Base-by-base conservation (phyloP, 2,113 vertebrate species). In the Datnioides undecimradiatus region DNA sequence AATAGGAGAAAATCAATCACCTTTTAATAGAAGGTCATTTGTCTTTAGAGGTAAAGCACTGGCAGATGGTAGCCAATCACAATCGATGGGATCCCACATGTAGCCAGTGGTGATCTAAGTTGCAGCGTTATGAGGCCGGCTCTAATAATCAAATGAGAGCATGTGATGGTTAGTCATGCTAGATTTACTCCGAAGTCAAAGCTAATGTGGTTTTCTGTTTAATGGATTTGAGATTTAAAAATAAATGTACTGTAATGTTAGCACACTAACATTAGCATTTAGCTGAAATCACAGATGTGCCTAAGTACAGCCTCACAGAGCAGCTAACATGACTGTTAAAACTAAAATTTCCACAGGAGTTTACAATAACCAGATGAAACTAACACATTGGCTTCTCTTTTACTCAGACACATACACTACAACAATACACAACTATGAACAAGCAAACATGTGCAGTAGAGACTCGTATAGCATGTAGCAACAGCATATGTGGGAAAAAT, bases 1-100 rank as follows among this genome's bases (percentile, higher is more conserved):
- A 80, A 85, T 54, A 84, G 85, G 88, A 84, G 80, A 86, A 90
- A 91, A 93, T 90, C 90, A 87, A 90, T 93, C 76, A 87, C 79
- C 65, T 88, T 82, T 84, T 86, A 90, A 89, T 87, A 87, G 80
- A 88, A 84, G 82, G 87, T 87, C 64, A 92, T 92, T 92, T 87
- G 59, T 93, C 90, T 89, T 78, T 72, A 68, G 80, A 62, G 66
- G 72, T 73, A 88, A 77, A 78, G 66, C 55, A 49, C 78, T 76
- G 57, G 73, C 80, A 86, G 81, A 71, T 78, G 49, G 75, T 74
- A 64, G 70, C 78, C 76, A 72, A 76, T 79, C 38, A 12, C 33
- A 69, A 57, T 83, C 59, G 17, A 41, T 62, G 23, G 36, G 38
- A 62, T 41, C 23, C n/a, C 40, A 54, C 29, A 46, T 60, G 34